Base-by-base conservation (phyloP, 2,888 invertebrate species). In the Trichogramma dendrolimi region DNA sequence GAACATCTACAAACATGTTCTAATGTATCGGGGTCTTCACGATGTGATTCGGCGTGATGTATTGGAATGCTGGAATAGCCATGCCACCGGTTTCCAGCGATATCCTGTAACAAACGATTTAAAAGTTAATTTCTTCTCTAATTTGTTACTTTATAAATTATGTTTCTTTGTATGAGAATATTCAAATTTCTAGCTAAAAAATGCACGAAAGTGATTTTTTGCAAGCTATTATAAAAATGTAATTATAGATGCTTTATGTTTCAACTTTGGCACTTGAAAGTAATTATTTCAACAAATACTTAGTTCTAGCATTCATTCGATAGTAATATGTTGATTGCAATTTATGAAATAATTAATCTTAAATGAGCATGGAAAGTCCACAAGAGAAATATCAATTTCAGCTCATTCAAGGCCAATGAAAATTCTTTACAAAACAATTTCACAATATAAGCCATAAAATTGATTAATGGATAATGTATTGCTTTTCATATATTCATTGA, bases 1-100 rank as follows among this genome's bases (percentile, higher is more conserved):
- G 27, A 27, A 27, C 27, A 27, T 27, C 27, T 27, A 27, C 27
- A 27, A 27, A 27, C 27, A 27, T 27, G 27, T 70, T 73, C 72
- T 90, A 92, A 85, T 93, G 92, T 80, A 93, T 92, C 77, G 92
- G 91, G 71, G 93, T 90, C 83, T 93, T 93, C 77, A 93, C 92
- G 81, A 93, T 93, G 84, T 93, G 91, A 83, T 92, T 93, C 71
- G 93, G 93, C 72, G 92, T 89, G 82, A 94, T 90, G 85, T 92
- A 93, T 82, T 92, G 93, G 83, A 92, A 93, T 72, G 92, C 91
- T 67, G 91, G 90, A 84, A 93, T 88, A 75, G 92, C 92, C 83
- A 94, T 85, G 67, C 93, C 92, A 72, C 94, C 92, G 61, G 94
- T 94, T 85, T 94, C 94, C 92, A 94, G 92, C 65, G 93, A 91